Percentiles rank a stretch among this genome's conserved stretches.
These are phyloP conservation scores for Peromyscus leucopus DNA, from an alignment of 2,113 vertebrate genomes.

Conservation along the genomic window DNA sequence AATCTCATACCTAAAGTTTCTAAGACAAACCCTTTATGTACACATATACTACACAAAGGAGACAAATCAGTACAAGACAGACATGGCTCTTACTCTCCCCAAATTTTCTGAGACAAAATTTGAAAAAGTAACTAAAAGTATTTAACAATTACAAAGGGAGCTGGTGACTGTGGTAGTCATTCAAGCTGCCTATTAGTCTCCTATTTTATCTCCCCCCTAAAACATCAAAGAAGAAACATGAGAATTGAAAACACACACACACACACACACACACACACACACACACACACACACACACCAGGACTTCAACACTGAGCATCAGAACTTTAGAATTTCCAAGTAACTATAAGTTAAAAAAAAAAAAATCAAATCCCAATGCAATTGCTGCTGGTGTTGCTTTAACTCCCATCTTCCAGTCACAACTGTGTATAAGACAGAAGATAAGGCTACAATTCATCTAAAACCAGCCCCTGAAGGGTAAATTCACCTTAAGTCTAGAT, in stretches of 20 bases:
- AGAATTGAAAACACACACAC: background rate
- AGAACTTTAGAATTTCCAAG: background rate
- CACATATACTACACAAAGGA: background rate
- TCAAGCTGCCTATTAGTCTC: background rate
- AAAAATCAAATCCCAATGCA: background rate
- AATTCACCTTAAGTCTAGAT: conserved; percentile 31
- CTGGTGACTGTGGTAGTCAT: background rate
- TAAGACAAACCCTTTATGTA: background rate
- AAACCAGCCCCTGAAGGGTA: background rate
- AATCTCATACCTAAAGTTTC: background rate
- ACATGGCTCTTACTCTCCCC: background rate
- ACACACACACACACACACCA: no score
- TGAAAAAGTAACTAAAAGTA: background rate
- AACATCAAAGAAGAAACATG: background rate
- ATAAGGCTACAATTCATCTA: background rate
- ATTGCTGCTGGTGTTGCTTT: background rate
- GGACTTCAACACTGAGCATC: background rate
- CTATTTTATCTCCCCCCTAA: background rate
- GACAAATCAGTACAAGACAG: background rate
- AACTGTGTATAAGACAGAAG: background rate
- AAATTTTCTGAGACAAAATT: background rate
- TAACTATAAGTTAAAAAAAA: background rate
- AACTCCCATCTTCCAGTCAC: background rate
- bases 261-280: no score
- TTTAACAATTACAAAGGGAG: conserved; percentile 29